Base-by-base conservation (phyloP, 2,797 vertebrate species). In the Acanthurus lineatus region DNA sequence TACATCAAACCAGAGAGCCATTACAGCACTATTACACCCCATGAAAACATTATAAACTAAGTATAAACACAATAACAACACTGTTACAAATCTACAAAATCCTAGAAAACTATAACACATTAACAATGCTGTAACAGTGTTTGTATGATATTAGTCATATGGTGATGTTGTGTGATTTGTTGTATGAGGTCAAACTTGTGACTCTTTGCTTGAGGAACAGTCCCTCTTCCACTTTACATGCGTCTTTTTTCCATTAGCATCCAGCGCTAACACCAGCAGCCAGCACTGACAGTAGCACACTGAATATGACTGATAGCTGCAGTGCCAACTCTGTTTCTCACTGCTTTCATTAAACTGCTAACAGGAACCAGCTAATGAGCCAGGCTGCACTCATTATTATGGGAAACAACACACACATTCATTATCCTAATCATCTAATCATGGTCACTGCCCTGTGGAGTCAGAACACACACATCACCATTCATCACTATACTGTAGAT, bases 361-460 rank as follows among this genome's bases (percentile, higher is more conserved):
- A 92, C 81, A 86, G 83, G 79, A 83, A 83, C n/a, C n/a, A 19
- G 83, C 86, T 91, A 92, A 91, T 88, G 88, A 90, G 88, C 82
- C 85, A 9, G 88, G 80, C 81, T 45, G 72, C 77, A 56, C 81
- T 88, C 81, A 78, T 89, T 87, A 89, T 86, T 62, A 88, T 70
- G 66, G 78, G 75, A 73, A 88, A 86, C 70, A 87, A 87, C 90
- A 83, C 84, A 65, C 81, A 73, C 79, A 86, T 89, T 75, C 48
- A 60, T 90, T 90, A 87, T 85, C 81, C 76, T 91, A 82, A 91
- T 89, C 83, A 84, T 83, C 76, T 75, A 56, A 91, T 88, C 83
- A 85, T 57, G 78, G 76, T 66, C 89, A 60, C 76, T 85, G 86
- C 83, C 88, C 84, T 70, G 87, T 73, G 76, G 76, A 89, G 84